Base-by-base conservation (phyloP, 2,888 invertebrate species). In the Blastobasis adustella region DNA sequence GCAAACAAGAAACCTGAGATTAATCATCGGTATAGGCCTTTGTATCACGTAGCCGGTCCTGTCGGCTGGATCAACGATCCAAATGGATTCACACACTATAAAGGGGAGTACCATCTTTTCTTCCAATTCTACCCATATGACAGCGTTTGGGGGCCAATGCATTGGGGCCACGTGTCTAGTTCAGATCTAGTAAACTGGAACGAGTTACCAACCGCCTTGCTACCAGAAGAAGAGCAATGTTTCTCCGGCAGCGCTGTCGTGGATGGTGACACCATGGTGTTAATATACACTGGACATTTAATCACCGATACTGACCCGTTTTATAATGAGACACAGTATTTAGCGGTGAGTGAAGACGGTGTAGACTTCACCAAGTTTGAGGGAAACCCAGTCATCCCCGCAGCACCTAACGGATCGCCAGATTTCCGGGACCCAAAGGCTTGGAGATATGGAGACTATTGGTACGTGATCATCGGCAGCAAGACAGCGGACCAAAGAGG, bases 51-150 rank as follows among this genome's bases (percentile, higher is more conserved):
- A 4, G 66, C 73, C 0, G 79, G 82, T 0, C 88, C 86, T 0
- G 82, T 86, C 0, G 90, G 90, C 9, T 91, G 90, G 90, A 84
- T 90, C 67, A 91, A 90, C 59, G 90, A 91, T 53, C 90, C 91
- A 0, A 90, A 91, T 54, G 90, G 91, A 6, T 86, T 91, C 62
- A 81, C 87, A 0, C 88, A 71, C 59, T 85, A 78, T 63, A 79
- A 85, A 45, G 89, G 88, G 10, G 73, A 84, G 58, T 91, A 82
- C 54, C 90, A 91, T 58, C 64, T 90, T 0, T 90, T 90, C 66
- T 90, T 85, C 58, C 91, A 91, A 61, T 88, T 79, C 56, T 85
- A 90, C 57, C 90, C 90, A 0, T 81, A 86, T 51, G 80, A 77
- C 40, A 75, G 81, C 36, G 61, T 67, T 0, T 86, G 82, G 84